These are phyloP conservation scores for Gonatopus flavifemur DNA, from an alignment of 1,140 invertebrate genomes.

Conservation along the genomic window DNA sequence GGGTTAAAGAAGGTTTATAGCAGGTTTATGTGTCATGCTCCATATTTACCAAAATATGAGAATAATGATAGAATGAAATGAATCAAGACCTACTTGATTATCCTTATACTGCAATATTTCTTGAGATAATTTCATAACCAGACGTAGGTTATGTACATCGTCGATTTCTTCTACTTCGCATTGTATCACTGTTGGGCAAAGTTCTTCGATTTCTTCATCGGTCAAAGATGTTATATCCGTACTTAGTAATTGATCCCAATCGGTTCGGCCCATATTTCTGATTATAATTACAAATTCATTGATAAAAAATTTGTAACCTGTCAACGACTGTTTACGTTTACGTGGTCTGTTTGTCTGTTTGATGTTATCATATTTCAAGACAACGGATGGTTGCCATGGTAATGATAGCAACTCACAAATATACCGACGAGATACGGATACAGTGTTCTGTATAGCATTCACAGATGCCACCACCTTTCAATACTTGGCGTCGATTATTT, in stretches of 20 bases:
- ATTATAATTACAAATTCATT: constrained; percentile 5
- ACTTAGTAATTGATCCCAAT: constrained; percentile 64
- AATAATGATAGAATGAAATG: too few relatives aligned
- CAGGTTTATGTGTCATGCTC: too few relatives aligned
- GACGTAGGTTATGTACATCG: constrained; percentile 59
- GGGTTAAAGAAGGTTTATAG: too few relatives aligned
- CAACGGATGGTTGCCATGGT: background rate
- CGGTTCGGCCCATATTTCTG: constrained; percentile 55
- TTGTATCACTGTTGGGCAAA: constrained; percentile 63
- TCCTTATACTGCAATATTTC: constrained; percentile 68
- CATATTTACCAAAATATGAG: too few relatives aligned
- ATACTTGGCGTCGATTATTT: too few relatives aligned
- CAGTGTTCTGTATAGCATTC: background rate
- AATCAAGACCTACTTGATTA: constrained; percentile 62
- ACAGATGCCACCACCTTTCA: too few relatives aligned
- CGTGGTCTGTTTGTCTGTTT: background rate
- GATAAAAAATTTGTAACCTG: too few relatives aligned
- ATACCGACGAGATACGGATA: background rate
- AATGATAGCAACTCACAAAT: background rate
- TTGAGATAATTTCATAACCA: constrained; percentile 62
- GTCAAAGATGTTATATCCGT: constrained; percentile 59
- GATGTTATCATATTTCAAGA: background rate
- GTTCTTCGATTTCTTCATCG: constrained; percentile 64
- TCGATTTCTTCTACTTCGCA: constrained; percentile 63
- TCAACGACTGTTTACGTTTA: too few relatives aligned